Conservation (phyloP, 2,888 invertebrate species). For the Autographa gamma region DNA sequence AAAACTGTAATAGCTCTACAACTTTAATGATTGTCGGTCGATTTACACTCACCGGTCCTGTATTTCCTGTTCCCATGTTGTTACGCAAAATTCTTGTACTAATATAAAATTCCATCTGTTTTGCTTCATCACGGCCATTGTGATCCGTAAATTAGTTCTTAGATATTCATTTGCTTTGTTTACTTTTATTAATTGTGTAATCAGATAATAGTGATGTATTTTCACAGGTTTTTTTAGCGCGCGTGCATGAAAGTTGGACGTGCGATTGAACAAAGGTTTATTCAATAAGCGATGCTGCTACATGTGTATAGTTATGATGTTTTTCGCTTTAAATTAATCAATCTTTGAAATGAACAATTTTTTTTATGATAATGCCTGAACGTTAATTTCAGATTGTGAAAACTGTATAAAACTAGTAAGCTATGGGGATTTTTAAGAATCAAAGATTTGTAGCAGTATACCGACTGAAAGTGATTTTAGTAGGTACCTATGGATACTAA, state of each 20-base stretch:
- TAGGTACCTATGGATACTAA: no score
- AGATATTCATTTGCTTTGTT: conserved; percentile 79
- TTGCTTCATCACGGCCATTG: conserved; percentile 68
- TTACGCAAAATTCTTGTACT: conserved; percentile 78
- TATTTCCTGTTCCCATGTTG: conserved; percentile 82
- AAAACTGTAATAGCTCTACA: conserved; percentile 71
- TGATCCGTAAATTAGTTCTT: conserved; percentile 76
- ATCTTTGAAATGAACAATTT: no score
- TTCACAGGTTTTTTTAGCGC: conserved; percentile 50
- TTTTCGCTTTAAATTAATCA: no score
- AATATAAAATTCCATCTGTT: conserved; percentile 76
- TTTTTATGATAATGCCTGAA: no score
- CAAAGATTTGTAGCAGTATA: no score
- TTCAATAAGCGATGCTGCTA: not conserved
- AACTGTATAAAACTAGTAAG: no score
- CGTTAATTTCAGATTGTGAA: no score
- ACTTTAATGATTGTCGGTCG: conserved; percentile 74
- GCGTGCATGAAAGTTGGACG: conserved; percentile 17
- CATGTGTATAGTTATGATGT: no score
- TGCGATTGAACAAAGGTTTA: conserved; percentile 39
- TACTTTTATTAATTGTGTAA: conserved; percentile 60
- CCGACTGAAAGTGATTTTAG: no score
- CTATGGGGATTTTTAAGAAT: no score
- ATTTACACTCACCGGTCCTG: conserved; percentile 76
- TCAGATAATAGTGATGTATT: conserved; percentile 43